Conservation (phyloP, 2,888 invertebrate species). For the Labia minor region DNA sequence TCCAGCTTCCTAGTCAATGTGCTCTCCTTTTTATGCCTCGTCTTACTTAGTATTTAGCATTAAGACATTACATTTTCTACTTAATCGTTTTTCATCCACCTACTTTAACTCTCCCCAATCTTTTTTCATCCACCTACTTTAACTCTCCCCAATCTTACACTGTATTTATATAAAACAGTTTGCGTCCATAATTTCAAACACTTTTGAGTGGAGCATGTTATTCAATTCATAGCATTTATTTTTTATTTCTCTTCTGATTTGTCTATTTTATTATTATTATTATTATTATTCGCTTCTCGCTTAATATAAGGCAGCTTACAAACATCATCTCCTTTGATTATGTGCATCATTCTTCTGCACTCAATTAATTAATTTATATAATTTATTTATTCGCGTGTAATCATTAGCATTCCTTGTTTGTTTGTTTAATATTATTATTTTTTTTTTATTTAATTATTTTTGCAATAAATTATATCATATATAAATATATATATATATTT, state of each 20-base stretch:
- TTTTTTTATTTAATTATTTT: constrained; percentile 15
- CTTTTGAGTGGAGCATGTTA: constrained; percentile 14
- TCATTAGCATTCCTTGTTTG: neutral
- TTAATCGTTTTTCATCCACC: neutral
- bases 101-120: too few species aligned
- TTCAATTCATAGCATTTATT: neutral
- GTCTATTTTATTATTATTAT: neutral
- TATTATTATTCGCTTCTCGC: neutral
- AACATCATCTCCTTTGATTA: too few species aligned
- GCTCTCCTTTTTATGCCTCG: neutral
- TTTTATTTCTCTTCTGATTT: neutral
- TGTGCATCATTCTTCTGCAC: neutral
- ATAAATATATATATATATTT: constrained; percentile 15
- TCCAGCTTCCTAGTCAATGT: neutral
- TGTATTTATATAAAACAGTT: neutral
- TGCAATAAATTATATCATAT: constrained; percentile 16
- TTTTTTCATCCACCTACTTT: neutral
- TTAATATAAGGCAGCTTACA: neutral
- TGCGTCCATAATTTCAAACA: neutral
- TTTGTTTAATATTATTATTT: too few species aligned
- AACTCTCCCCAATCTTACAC: neutral
- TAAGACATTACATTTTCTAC: neutral
- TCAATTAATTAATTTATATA: neutral
- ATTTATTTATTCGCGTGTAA: constrained; percentile 16
- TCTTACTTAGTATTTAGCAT: neutral